phyloP scores from a whole-genome alignment of 2,888 invertebrate species.

The Nephrotoma appendiculata region DNA sequence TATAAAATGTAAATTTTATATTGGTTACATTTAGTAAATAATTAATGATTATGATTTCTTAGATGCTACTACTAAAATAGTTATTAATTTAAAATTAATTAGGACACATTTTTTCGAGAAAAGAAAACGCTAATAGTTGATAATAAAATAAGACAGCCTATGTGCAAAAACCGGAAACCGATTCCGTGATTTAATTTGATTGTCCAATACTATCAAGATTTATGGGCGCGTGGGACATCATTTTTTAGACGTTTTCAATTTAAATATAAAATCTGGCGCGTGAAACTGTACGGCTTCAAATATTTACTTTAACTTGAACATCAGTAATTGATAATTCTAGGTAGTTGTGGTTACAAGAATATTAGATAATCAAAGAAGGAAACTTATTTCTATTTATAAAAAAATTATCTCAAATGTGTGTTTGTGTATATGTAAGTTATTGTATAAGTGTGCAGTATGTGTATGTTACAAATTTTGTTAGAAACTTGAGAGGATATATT shows the following conservation, averaged over 20 bases:
- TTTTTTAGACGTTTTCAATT: not conserved
- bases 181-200: not conserved
- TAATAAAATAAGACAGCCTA: not conserved
- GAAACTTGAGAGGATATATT: too few relatives aligned
- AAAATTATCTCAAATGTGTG: too few relatives aligned
- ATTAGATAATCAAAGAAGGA: too few relatives aligned
- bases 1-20: slow-evolving; percentile 10
- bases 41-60: not conserved
- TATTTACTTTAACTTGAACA: too few relatives aligned
- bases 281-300: too few relatives aligned
- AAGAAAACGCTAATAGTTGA: not conserved
- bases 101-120: not conserved
- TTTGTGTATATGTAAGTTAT: too few relatives aligned
- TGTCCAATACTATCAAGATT: not conserved
- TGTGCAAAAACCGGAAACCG: not conserved
- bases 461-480: too few relatives aligned
- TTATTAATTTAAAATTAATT: not conserved
- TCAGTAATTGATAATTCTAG: too few relatives aligned
- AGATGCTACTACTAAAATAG: not conserved
- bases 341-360: too few relatives aligned
- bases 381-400: too few relatives aligned
- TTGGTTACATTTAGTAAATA: not conserved
- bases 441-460: too few relatives aligned
- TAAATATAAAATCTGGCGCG: too few relatives aligned
- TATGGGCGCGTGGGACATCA: not conserved